These are phyloP conservation scores for Mesaphorura yosii DNA, from an alignment of 1,140 invertebrate genomes.

Conservation along the genomic window DNA sequence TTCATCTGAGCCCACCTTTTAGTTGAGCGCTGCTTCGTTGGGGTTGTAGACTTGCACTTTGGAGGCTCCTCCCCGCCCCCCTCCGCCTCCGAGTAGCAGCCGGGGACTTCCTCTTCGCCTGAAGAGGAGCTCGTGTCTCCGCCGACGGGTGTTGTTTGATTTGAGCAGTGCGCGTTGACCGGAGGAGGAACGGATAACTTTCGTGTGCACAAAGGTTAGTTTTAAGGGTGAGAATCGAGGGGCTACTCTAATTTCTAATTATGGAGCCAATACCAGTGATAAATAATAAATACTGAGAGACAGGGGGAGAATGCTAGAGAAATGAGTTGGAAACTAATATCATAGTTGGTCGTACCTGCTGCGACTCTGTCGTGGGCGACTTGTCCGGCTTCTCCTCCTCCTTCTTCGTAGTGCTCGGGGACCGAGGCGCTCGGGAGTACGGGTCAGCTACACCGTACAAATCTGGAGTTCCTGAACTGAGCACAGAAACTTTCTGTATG, in stretches of 20 bases:
- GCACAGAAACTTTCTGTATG: conserved; percentile 75
- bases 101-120: background rate
- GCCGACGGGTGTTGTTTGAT: background rate
- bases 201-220: too few relatives aligned
- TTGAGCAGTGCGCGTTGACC: background rate
- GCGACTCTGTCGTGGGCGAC: conserved; percentile 55
- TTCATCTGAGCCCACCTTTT: conserved; percentile 34
- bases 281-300: background rate
- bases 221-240: too few relatives aligned
- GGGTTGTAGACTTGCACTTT: conserved; percentile 20
- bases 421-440: conserved; percentile 69
- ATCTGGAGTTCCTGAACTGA: conserved; percentile 71
- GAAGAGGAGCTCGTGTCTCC: background rate
- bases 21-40: conserved; percentile 3
- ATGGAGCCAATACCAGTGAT: conserved; percentile 3
- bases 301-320: background rate
- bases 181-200: too few relatives aligned
- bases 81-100: background rate
- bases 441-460: conserved; percentile 79
- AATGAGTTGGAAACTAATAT: background rate
- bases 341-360: conserved; percentile 53
- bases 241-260: conserved; percentile 3
- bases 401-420: conserved; percentile 68
- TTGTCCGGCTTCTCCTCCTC: conserved; percentile 28
- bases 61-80: background rate